Base-by-base conservation (phyloP, 2,888 invertebrate genomes). In the Parascotia fuliginaria region DNA sequence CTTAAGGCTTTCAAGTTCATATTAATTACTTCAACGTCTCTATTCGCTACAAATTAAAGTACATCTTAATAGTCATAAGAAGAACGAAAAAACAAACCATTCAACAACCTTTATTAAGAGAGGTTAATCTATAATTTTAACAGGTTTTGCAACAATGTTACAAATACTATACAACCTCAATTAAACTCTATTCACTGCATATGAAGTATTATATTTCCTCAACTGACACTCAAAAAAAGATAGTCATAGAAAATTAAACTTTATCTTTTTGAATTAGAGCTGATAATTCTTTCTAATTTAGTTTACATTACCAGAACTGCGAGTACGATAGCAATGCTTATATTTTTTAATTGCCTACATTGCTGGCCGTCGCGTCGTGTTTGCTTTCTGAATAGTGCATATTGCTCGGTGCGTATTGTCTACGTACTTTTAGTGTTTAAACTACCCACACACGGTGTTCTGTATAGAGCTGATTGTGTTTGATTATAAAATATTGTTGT, bases 391-490 rank as follows among this genome's bases (percentile, higher is more conserved):
- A 65, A 73, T 74, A 57, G 65, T 60, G 73, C 72, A 76, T 72
- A 69, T 73, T 67, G 73, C 65, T 36, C 69, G 57, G 61, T 61
- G 75, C 79, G 78, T 80, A 83, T 83, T 83, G 81, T 85, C 78
- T 81, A 72, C 78, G 65, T 61, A 63, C 69, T 60, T 53, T 67
- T 70, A 46, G 57, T 60, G 67, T 66, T 68, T 66, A 58, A 67
- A 42, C 60, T 52, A 69, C 60, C 70, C 60, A 67, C 69, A 63
- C 55, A 63, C 41, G 38, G 27, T 15, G 62, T 42, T 39, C 48
- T 12, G 1, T 63, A 75, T 64, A 74, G 79, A 81, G 80, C 27
- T 69, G 73, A 38, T 61, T 42, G 14, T 42, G 16, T 5, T 1
- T 15, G 0, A 16, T 31, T 36, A 22, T 7, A 6, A 6, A 24